Conservation (phyloP, 2,888 invertebrate genomes). For the Lymantria dispar region DNA sequence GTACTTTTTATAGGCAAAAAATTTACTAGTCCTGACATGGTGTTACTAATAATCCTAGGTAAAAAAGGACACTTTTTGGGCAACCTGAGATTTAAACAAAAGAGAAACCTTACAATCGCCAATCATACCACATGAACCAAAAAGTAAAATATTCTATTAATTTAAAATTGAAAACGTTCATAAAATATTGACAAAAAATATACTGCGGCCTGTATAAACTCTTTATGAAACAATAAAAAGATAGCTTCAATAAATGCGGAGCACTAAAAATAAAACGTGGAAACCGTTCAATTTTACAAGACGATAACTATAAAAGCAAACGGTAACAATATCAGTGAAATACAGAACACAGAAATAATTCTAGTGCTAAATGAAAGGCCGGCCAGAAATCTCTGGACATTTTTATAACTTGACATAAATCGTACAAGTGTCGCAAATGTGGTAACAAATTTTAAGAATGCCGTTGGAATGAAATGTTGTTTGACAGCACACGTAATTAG, state of each 20-base stretch:
- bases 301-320: constrained; percentile 30
- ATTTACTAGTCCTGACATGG: too few relatives aligned
- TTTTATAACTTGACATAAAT: constrained; percentile 34
- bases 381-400: constrained; percentile 18
- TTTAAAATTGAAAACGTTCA: too few relatives aligned
- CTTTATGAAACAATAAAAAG: constrained; percentile 21
- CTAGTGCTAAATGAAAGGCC: constrained; percentile 25
- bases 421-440: constrained; percentile 33
- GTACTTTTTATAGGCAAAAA: too few relatives aligned
- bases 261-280: constrained; percentile 25
- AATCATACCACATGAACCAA: too few relatives aligned
- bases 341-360: constrained; percentile 24
- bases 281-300: constrained; percentile 31
- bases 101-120: too few relatives aligned
- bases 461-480: constrained; percentile 21
- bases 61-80: too few relatives aligned
- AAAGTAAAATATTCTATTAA: too few relatives aligned
- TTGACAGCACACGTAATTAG: constrained; percentile 31
- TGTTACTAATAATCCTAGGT: too few relatives aligned
- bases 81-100: too few relatives aligned
- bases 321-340: constrained; percentile 27
- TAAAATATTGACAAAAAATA: too few relatives aligned
- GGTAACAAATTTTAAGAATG: constrained; percentile 25
- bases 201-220: constrained; percentile 7
- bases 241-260: constrained; percentile 18